Percentiles rank a stretch among this genome's conserved stretches.
phyloP scores from a whole-genome alignment of 2,888 invertebrate genomes.

The Busseola fusca region DNA sequence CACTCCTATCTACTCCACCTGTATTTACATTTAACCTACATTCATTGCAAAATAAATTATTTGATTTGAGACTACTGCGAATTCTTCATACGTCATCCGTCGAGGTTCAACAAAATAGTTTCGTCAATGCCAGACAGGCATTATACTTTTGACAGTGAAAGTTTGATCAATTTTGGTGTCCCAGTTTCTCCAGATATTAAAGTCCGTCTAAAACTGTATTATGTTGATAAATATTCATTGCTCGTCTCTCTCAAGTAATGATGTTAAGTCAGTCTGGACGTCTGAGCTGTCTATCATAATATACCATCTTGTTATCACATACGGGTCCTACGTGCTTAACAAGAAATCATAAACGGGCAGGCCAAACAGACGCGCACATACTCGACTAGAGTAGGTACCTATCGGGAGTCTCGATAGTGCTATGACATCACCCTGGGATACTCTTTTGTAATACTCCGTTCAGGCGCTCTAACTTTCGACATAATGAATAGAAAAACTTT shows the following conservation, averaged over 20 bases:
- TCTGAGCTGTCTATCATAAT: conserved; percentile 81
- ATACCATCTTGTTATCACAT: conserved; percentile 68
- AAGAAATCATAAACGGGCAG: conserved; percentile 62
- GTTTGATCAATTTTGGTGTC: conserved; percentile 58
- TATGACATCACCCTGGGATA: conserved; percentile 55
- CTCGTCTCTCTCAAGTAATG: conserved; percentile 29
- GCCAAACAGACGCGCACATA: conserved; percentile 52
- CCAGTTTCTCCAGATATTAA: conserved; percentile 47
- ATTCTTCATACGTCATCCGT: conserved; percentile 30
- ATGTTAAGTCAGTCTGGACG: conserved; percentile 64
- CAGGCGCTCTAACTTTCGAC: conserved; percentile 21
- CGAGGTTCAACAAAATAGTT: conserved; percentile 41
- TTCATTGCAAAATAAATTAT: too few relatives aligned
- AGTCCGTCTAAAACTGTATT: conserved; percentile 38
- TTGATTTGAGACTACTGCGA: conserved; percentile 25
- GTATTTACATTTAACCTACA: too few relatives aligned
- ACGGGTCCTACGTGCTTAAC: conserved; percentile 65
- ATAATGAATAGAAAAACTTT: conserved; percentile 12
- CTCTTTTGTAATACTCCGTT: conserved; percentile 37
- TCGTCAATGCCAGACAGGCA: conserved; percentile 51
- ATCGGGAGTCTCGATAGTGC: conserved; percentile 42
- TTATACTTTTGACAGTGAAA: conserved; percentile 66
- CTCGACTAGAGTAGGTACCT: conserved; percentile 47
- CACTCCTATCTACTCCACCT: too few relatives aligned
- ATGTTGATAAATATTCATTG: conserved; percentile 37